These are phyloP conservation scores for Acanthosepion lycidas DNA, from an alignment of 2,888 invertebrate species.

Conservation along the genomic window DNA sequence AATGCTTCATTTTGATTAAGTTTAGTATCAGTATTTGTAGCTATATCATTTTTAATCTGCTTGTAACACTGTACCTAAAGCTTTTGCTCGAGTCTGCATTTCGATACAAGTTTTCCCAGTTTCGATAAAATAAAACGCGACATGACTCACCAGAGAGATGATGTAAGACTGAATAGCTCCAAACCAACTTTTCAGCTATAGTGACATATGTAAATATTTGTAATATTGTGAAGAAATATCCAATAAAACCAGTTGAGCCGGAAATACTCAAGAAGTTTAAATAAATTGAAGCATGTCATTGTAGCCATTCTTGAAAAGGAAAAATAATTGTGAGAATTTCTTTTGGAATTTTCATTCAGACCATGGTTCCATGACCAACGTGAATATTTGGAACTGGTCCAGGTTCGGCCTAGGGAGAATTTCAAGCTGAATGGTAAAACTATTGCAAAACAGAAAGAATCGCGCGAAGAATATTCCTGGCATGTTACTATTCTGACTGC, in stretches of 20 bases:
- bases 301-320: neutral
- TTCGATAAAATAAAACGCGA: too few species aligned
- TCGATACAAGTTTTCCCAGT: too few species aligned
- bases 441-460: neutral
- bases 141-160: too few species aligned
- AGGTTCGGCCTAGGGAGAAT: neutral
- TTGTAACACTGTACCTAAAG: too few species aligned
- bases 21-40: too few species aligned
- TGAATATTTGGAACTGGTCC: neutral
- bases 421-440: neutral
- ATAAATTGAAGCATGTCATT: neutral
- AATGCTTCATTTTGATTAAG: too few species aligned
- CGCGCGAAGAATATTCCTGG: neutral
- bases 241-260: neutral
- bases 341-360: neutral
- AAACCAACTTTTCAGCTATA: too few species aligned
- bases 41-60: too few species aligned
- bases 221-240: neutral
- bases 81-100: too few species aligned
- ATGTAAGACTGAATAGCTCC: too few species aligned
- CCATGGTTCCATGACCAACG: neutral
- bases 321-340: too few species aligned
- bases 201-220: too few species aligned
- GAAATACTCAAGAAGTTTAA: neutral
- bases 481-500: neutral